Evolutionary conservation across 2,797 vertebrate genomes (phyloP).

Genomic region (Sylvilagus floridanus): DNA sequence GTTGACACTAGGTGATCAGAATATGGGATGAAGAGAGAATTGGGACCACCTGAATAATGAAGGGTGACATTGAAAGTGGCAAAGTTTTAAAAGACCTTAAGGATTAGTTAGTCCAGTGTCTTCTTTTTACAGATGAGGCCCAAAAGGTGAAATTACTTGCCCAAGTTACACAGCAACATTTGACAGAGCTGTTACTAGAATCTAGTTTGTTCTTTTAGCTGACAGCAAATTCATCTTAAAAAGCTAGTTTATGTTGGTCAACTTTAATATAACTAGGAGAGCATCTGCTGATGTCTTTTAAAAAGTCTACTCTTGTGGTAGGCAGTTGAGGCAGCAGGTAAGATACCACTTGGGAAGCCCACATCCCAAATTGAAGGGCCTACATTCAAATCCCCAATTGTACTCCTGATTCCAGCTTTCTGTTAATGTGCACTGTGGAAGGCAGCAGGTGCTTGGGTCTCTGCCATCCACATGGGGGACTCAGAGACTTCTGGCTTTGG

Average conservation of each 20-base stretch:
- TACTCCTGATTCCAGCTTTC: too few relatives aligned
- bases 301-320: not conserved
- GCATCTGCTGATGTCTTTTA: not conserved
- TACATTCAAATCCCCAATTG: too few relatives aligned
- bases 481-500: too few relatives aligned
- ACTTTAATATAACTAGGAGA: not conserved
- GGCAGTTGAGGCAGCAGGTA: too few relatives aligned
- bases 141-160: not conserved
- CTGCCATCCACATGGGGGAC: too few relatives aligned
- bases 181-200: not conserved
- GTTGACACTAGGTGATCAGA: conserved; percentile 30
- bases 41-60: conserved; percentile 45
- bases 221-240: conserved; percentile 51
- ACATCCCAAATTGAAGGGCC: too few relatives aligned
- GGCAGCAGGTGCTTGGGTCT: too few relatives aligned
- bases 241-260: conserved; percentile 38
- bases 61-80: conserved; percentile 1
- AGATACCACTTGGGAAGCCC: too few relatives aligned
- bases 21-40: conserved; percentile 6
- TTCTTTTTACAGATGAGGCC: not conserved
- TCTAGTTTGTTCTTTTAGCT: conserved; percentile 20
- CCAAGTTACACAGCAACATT: not conserved
- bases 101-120: not conserved
- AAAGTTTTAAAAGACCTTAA: not conserved
- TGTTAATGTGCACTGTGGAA: too few relatives aligned